Base-by-base conservation (phyloP, 1,140 invertebrate species). In the Drosophila ambigua region DNA sequence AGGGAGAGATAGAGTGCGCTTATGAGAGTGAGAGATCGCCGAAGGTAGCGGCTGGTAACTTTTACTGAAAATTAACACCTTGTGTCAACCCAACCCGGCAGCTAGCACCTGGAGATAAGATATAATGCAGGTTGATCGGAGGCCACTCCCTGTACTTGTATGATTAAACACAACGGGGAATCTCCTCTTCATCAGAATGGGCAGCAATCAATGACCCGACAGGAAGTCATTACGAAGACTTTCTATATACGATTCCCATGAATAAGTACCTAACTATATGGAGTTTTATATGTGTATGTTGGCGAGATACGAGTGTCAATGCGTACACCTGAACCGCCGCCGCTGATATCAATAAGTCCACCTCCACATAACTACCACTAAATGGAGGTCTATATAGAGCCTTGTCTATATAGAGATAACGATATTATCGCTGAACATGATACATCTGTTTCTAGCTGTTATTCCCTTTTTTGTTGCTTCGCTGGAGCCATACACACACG, bases 341-440 rank as follows among this genome's bases (percentile, higher is more conserved):
- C 35, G 60, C 28, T 43, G 8, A 24, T 69, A 69, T 69, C 51
- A 26, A 26, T 13, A 23, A 39, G 43, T 65, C 63, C 66, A 60
- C 51, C 61, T 53, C 23, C n/a, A 31, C 65, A 60, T 69, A 64
- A 49, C 50, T 45, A 61, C 66, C 76, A 52, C 6, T 28, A 28
- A 28, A 28, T 28, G 26, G 26, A 28, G 1, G 35, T 13, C 35
- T 39, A 39, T 13, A 13, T 39, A 39, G 35, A 39, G 60, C 28
- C 58, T 49, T 85, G 82, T 85, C 83, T 78, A 72, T 68, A 59
- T 43, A n/a, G 11, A 65, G 82, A 88, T 87, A 87, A 88, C 49
- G 50, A 73, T 79, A 64, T 81, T 85, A 81, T 87, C 73, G 41
- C 46, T 65, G 50, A 82, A 79, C 55, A 82, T 79, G 82, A 87